These are phyloP conservation scores for Smittia aterrima DNA, from an alignment of 2,888 invertebrate species.

Conservation along the genomic window DNA sequence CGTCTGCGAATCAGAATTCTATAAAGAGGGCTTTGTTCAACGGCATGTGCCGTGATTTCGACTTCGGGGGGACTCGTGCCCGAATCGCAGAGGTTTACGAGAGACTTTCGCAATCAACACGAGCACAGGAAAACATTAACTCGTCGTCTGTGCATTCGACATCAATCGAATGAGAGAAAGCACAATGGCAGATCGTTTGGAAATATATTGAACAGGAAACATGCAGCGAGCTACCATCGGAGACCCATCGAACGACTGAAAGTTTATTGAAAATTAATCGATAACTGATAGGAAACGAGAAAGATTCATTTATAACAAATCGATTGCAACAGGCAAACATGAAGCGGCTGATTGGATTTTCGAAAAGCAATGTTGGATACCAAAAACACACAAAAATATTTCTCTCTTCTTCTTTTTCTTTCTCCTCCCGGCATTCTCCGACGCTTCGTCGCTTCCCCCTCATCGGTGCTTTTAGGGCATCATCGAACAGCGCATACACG, in stretches of 20 bases:
- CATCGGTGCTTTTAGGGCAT: slow-evolving; percentile 18
- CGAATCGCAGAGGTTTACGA: background rate
- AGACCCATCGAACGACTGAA: slow-evolving; percentile 28
- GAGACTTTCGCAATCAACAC: slow-evolving; percentile 10
- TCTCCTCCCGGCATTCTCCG: slow-evolving; percentile 6
- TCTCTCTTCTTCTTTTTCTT: slow-evolving; percentile 12
- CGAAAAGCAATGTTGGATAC: slow-evolving; percentile 28
- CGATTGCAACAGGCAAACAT: slow-evolving; percentile 39
- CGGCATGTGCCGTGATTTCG: background rate
- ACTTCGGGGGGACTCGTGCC: background rate
- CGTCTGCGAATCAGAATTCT: slow-evolving; percentile 39
- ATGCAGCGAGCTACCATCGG: background rate
- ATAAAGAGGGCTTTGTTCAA: slow-evolving; percentile 2
- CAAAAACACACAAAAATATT: slow-evolving; percentile 19
- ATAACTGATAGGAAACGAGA: slow-evolving; percentile 41
- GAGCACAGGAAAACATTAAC: slow-evolving; percentile 12
- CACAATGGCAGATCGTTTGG: background rate
- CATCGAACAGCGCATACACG: slow-evolving; percentile 24
- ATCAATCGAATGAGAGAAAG: background rate
- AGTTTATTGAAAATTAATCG: slow-evolving; percentile 42
- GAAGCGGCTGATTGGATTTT: slow-evolving; percentile 27
- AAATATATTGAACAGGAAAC: slow-evolving; percentile 28
- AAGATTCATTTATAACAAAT: slow-evolving; percentile 41
- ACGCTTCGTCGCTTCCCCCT: slow-evolving; percentile 25
- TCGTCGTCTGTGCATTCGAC: background rate